A percentile compares a stretch with the other conserved stretches of the same genome.
Evolutionary conservation across 53 echinoderm and acorn worm genomes (phyloP).

Genomic region (Glandiceps talaboti): DNA sequence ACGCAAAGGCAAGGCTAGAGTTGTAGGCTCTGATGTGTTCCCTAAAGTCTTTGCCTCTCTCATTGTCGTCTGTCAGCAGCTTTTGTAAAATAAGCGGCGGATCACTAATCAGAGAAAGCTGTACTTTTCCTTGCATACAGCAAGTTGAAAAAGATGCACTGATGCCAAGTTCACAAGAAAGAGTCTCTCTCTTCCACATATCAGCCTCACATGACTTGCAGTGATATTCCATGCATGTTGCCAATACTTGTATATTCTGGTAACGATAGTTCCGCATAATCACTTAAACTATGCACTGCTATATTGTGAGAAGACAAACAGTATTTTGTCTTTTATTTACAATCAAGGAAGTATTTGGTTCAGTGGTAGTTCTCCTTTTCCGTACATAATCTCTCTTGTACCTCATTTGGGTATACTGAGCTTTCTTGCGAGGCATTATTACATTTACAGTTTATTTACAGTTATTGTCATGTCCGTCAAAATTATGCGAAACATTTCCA

Average conservation of each 20-base stretch:
- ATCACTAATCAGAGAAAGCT: background rate
- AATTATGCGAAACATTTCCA: background rate
- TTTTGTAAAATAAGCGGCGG: background rate
- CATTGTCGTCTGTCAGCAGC: background rate
- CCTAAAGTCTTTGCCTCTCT: background rate
- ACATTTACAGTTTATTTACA: background rate
- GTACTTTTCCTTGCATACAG: slow-evolving; percentile 13
- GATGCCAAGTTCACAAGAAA: background rate
- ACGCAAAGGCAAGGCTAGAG: slow-evolving; percentile 16
- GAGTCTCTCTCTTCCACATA: background rate
- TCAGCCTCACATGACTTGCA: background rate
- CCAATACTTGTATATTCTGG: background rate
- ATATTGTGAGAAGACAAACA: background rate
- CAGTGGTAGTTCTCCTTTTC: background rate
- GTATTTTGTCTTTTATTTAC: background rate
- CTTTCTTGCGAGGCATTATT: background rate
- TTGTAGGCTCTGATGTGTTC: slow-evolving; percentile 20
- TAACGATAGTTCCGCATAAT: background rate
- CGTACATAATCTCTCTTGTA: background rate
- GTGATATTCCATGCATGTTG: background rate
- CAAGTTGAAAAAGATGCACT: background rate
- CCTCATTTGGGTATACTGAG: background rate
- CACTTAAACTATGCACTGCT: background rate
- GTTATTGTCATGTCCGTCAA: background rate
- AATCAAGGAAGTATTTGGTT: background rate